These are phyloP conservation scores for Urocitellus parryii DNA, from an alignment of 2,113 vertebrate species.

Conservation along the genomic window DNA sequence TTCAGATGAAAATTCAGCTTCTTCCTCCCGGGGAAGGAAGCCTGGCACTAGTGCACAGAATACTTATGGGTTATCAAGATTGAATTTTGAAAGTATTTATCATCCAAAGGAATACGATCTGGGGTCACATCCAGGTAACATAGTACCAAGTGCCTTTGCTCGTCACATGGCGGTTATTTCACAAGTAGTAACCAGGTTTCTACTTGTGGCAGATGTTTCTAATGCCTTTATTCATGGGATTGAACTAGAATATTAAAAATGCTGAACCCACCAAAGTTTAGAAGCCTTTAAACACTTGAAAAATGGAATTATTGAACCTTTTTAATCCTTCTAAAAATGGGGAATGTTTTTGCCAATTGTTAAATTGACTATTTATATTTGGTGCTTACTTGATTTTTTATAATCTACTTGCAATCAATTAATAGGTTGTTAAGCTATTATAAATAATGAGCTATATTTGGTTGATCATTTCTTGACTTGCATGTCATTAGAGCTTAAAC, in stretches of 20 bases:
- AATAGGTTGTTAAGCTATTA: conserved; percentile 67
- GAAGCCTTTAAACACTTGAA: not conserved
- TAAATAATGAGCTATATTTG: conserved; percentile 77
- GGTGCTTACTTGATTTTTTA: conserved; percentile 63
- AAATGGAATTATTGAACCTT: conserved; percentile 50
- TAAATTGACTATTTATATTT: conserved; percentile 70
- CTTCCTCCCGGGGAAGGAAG: not conserved
- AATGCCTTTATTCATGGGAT: not conserved
- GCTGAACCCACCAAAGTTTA: not conserved
- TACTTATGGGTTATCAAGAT: not conserved
- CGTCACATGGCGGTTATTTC: rapidly evolving
- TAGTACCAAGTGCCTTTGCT: not conserved
- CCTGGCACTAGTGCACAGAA: not conserved
- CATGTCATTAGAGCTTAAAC: conserved; percentile 67
- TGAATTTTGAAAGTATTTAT: not conserved
- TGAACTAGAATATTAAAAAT: conserved; percentile 55
- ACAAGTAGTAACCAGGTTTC: not conserved
- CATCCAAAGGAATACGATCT: not conserved
- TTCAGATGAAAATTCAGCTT: conserved; percentile 31
- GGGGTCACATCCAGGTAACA: rapidly evolving
- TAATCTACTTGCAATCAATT: conserved; percentile 62
- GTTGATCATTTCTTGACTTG: conserved; percentile 74
- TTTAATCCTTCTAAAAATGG: not conserved
- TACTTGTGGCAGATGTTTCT: not conserved
- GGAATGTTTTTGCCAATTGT: conserved; percentile 69